Evolutionary conservation across 2,888 invertebrate genomes (phyloP).

Genomic region (Mythimna impura): DNA sequence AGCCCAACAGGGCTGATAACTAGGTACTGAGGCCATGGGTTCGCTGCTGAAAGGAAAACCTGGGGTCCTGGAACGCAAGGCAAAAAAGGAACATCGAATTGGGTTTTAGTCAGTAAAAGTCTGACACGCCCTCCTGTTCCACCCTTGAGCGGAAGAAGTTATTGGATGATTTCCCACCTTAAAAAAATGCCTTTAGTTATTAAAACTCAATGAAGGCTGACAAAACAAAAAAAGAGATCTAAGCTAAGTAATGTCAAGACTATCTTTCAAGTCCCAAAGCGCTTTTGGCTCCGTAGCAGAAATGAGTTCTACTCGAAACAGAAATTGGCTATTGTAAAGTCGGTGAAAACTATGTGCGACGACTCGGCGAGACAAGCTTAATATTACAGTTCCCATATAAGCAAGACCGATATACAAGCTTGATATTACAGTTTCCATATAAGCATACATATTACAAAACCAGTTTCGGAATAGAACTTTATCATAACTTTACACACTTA

Average conservation of each 20-base stretch:
- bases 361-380: constrained; percentile 43
- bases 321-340: constrained; percentile 64
- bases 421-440: constrained; percentile 51
- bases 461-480: constrained; percentile 54
- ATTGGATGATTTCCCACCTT: too few species aligned
- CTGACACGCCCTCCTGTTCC: too few species aligned
- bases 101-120: too few species aligned
- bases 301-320: constrained; percentile 62
- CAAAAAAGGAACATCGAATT: too few species aligned
- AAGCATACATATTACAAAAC: constrained; percentile 48
- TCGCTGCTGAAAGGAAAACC: too few species aligned
- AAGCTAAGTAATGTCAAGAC: constrained; percentile 18
- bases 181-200: too few species aligned
- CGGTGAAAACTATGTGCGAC: constrained; percentile 48
- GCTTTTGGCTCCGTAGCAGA: constrained; percentile 45
- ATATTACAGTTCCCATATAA: constrained; percentile 52
- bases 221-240: constrained; percentile 11
- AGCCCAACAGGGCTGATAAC: too few species aligned
- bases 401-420: constrained; percentile 27
- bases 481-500: constrained; percentile 38
- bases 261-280: constrained; percentile 43
- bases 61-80: too few species aligned
- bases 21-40: too few species aligned
- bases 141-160: too few species aligned
- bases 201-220: too few species aligned